A percentile compares a stretch with the other conserved stretches of the same genome.
phyloP scores from a whole-genome alignment of 2,113 vertebrate genomes.

The Notechis scutatus region DNA sequence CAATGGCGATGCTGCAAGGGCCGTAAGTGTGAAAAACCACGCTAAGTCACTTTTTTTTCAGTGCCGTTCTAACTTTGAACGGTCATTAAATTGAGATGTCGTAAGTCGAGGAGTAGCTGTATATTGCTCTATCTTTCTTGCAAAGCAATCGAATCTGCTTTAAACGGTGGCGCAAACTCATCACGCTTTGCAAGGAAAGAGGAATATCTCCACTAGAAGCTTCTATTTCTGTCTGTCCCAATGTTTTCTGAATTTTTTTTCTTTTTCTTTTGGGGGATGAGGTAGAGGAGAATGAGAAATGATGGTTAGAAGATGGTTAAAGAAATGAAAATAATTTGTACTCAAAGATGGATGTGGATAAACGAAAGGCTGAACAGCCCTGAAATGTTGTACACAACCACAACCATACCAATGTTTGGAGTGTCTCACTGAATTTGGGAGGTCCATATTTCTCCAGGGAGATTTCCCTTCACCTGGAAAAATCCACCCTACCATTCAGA shows the following conservation, averaged over 20 bases:
- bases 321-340: not conserved
- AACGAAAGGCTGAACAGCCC: not conserved
- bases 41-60: too few relatives aligned
- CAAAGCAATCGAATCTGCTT: not conserved
- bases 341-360: not conserved
- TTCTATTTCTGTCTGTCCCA: not conserved
- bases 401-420: not conserved
- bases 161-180: not conserved
- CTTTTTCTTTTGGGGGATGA: not conserved
- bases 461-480: not conserved
- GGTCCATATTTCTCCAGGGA: not conserved
- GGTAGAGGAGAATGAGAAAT: not conserved
- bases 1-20: not conserved
- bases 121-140: not conserved
- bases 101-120: not conserved
- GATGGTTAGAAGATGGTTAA: not conserved
- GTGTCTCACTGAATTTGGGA: not conserved
- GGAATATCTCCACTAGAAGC: not conserved
- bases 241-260: not conserved
- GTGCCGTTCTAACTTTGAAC: not conserved
- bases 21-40: too few relatives aligned
- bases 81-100: not conserved
- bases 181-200: not conserved
- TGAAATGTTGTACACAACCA: not conserved
- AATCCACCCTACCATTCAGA: not conserved